phyloP scores from a whole-genome alignment of 2,888 invertebrate species.

The Oasisia sp. region DNA sequence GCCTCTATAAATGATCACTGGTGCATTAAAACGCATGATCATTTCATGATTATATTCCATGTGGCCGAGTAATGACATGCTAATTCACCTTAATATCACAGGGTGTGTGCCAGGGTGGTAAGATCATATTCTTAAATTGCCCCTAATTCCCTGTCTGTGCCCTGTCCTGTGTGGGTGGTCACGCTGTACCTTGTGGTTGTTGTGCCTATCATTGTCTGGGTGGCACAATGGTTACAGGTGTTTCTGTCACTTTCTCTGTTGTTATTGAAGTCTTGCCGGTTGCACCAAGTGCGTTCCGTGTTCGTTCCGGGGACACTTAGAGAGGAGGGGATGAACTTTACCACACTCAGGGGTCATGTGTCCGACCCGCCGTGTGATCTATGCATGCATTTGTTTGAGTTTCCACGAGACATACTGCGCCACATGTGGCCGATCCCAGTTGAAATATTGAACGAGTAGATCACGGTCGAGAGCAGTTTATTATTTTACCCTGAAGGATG shows the following conservation, averaged over 20 bases:
- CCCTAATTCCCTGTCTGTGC: background rate
- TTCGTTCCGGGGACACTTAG: background rate
- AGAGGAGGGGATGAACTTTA: background rate
- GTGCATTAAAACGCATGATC: background rate
- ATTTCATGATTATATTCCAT: background rate
- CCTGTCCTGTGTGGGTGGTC: background rate
- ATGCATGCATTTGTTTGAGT: background rate
- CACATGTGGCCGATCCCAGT: background rate
- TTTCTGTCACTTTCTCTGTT: background rate
- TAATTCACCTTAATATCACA: background rate
- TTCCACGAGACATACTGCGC: background rate
- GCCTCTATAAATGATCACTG: background rate
- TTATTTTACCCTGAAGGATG: slow-evolving; percentile 17
- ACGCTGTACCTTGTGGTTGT: background rate
- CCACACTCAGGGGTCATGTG: background rate
- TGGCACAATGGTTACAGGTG: background rate
- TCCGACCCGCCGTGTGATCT: background rate
- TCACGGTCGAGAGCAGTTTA: background rate
- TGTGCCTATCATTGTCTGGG: background rate
- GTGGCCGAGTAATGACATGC: background rate
- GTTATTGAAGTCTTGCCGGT: background rate
- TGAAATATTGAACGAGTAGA: background rate
- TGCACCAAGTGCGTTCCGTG: background rate
- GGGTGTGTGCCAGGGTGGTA: background rate
- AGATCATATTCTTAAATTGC: background rate